These are phyloP conservation scores for Hydrochoerus hydrochaeris DNA, from an alignment of 2,113 vertebrate species.

Conservation along the genomic window DNA sequence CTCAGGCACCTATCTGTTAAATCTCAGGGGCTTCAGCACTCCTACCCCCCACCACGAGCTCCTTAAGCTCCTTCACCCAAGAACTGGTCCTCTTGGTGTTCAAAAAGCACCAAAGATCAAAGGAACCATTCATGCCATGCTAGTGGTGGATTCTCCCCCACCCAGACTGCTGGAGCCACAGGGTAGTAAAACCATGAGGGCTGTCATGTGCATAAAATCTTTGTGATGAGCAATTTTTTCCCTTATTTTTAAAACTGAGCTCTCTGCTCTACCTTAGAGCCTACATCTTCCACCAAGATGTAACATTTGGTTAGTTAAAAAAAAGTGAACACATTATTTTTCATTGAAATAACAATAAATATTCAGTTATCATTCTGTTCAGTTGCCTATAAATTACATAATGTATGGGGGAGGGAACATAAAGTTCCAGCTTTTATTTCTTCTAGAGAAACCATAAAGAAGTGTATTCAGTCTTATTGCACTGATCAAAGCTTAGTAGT, in stretches of 20 bases:
- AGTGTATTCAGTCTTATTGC: neutral
- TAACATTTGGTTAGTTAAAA: conserved; percentile 13
- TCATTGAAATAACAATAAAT: conserved; percentile 44
- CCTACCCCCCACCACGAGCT: neutral
- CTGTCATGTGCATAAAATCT: neutral
- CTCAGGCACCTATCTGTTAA: neutral
- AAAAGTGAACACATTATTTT: conserved; percentile 51
- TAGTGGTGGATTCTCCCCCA: neutral
- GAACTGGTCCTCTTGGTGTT: neutral
- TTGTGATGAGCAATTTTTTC: neutral
- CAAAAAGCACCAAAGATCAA: neutral
- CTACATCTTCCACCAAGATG: conserved; percentile 31
- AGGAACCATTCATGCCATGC: neutral
- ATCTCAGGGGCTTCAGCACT: neutral
- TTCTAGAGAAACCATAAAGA: neutral
- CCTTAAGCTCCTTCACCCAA: neutral
- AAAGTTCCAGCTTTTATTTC: conserved; percentile 13
- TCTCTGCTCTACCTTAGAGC: neutral
- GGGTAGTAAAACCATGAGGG: neutral
- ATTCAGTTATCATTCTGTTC: conserved; percentile 23
- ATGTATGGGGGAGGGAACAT: neutral
- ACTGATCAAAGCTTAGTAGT: neutral
- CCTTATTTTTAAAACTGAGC: neutral
- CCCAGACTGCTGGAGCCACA: neutral
- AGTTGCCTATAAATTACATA: conserved; percentile 19